A percentile compares a stretch with the other conserved stretches of the same genome.
phyloP scores from a whole-genome alignment of 2,113 vertebrate species.

The Phrynocephalus versicolor region DNA sequence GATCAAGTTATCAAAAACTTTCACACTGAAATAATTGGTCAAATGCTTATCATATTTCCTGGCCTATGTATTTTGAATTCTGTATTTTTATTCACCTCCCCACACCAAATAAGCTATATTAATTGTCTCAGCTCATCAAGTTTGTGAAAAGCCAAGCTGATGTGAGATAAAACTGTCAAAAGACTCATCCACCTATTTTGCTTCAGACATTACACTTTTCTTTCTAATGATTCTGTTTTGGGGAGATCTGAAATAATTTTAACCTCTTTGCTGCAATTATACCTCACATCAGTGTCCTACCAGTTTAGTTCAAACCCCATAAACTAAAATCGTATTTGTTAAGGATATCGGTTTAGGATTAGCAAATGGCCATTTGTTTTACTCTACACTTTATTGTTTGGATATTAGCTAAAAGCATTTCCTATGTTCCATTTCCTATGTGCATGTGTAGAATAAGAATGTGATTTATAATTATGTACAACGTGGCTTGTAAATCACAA shows the following conservation, averaged over 20 bases:
- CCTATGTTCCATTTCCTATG: background rate
- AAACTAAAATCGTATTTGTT: no score
- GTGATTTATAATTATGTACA: background rate
- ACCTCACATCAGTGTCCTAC: background rate
- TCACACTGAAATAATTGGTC: background rate
- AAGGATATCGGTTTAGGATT: background rate
- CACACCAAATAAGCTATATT: background rate
- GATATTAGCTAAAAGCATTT: background rate
- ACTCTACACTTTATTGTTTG: background rate
- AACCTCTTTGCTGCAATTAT: background rate
- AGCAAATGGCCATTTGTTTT: background rate
- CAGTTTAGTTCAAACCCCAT: background rate
- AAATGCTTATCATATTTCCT: background rate
- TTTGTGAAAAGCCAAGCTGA: background rate
- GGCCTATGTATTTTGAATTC: background rate
- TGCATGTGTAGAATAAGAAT: background rate
- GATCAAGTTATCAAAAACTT: background rate
- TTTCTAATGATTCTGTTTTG: background rate
- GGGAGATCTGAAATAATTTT: constrained; percentile 7
- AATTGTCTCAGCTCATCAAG: background rate
- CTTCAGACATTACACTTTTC: background rate
- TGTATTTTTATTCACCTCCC: background rate
- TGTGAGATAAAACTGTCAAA: background rate
- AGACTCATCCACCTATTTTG: background rate
- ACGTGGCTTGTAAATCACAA: background rate